Evolutionary conservation across 2,113 vertebrate species (phyloP), one percentile per base, ranked within the genome.

Genomic region (Gadus chalcogrammus): DNA sequence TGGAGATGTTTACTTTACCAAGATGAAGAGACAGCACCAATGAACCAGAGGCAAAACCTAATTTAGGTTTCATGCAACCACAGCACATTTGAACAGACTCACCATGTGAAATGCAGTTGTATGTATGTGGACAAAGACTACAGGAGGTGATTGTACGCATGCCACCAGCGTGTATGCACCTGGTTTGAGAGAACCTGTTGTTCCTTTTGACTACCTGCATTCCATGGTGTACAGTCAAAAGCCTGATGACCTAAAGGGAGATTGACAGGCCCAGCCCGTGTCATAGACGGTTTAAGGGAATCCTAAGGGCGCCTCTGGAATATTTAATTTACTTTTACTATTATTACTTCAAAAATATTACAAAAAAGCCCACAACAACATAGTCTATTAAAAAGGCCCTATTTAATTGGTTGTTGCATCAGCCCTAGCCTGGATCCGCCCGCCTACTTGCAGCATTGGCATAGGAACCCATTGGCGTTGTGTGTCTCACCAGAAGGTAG

Each of bases 201-300:
- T 65, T 65, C 2, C 64, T 58, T 71, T 71, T 71, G n/a, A 72
- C 53, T 35, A 38, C 62, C 13, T 72, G 48, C 18, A 48, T 28
- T 71, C 48, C 13, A 52, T 58, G 42, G 5, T 35, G 17, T 17
- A 58, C 27, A 62, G 18, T 18, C 9, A 9, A 20, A 17, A 61
- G 4, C 9, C 16, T 11, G n/a, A 61, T 61, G 16, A 20, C 16
- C 3, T 61, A 61, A 20, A 11, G 59, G 4, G 20, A 18, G 24
- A 12, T 61, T 61, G 6, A 18, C 28, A 31, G 28, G 28, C 28
- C 28, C 5, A 5, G 28, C 28, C 28, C 28, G 28, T 31, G 28
- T 31, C 28, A 31, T 5, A 31, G 28, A 5, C 28, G 28, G 28
- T 31, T 4, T 31, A 31, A 31, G 28, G 3, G 28, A 31, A 31